Conservation (phyloP, 2,888 invertebrate genomes). For the Apocheima hispidaria region DNA sequence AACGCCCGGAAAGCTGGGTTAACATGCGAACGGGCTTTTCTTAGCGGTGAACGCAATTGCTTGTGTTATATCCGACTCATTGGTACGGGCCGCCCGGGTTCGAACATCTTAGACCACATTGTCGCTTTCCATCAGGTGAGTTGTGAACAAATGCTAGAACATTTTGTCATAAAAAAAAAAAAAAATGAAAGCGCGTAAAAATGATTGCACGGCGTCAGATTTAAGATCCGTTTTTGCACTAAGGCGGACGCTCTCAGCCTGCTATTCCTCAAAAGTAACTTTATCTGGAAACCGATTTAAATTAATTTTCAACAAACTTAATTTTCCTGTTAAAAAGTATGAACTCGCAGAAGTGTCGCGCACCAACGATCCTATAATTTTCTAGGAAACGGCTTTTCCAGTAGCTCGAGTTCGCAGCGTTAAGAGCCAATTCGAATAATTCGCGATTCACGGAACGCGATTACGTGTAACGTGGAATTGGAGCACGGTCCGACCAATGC, state of each 20-base stretch:
- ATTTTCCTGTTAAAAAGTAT: background rate
- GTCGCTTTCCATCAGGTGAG: too few relatives aligned
- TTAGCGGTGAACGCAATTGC: too few relatives aligned
- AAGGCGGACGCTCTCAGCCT: background rate
- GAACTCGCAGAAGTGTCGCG: background rate
- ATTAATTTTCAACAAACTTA: background rate
- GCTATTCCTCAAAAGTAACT: background rate
- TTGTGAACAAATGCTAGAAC: too few relatives aligned
- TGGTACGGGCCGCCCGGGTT: too few relatives aligned
- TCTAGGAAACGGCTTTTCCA: background rate
- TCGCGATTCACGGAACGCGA: conserved; percentile 21
- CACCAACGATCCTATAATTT: background rate
- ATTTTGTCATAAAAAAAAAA: too few relatives aligned
- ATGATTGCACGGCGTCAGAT: too few relatives aligned
- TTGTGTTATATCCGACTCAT: too few relatives aligned
- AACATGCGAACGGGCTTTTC: too few relatives aligned
- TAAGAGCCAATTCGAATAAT: conserved; percentile 18
- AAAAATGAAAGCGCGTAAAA: too few relatives aligned
- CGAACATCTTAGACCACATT: too few relatives aligned
- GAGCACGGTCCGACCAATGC: background rate
- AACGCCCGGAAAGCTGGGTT: too few relatives aligned
- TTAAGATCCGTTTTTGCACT: background rate
- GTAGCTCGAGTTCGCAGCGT: background rate
- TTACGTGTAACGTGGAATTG: background rate
- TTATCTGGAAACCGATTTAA: background rate